Conservation (phyloP, 2,797 vertebrate genomes). For the Peromyscus melanophrys region DNA sequence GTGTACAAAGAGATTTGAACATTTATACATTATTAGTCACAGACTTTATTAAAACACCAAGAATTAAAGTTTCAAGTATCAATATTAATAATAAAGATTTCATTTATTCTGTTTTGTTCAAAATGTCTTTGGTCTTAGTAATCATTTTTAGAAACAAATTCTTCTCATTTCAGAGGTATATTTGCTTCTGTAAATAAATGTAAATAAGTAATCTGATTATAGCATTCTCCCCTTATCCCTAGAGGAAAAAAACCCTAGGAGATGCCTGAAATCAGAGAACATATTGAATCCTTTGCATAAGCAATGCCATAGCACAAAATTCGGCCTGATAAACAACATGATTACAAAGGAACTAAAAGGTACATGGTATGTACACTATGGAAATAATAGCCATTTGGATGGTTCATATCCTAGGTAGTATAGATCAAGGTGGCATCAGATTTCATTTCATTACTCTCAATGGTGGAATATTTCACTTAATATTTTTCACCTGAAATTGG, state of each 20-base stretch:
- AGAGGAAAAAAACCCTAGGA: neutral
- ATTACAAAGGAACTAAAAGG: neutral
- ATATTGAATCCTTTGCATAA: neutral
- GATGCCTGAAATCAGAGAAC: neutral
- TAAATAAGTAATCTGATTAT: neutral
- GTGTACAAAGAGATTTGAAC: neutral
- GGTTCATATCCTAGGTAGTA: neutral
- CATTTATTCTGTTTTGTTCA: conserved; percentile 20
- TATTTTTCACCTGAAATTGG: neutral
- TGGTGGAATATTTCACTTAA: neutral
- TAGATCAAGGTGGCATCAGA: neutral
- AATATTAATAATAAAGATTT: conserved; percentile 10
- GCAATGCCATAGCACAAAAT: neutral
- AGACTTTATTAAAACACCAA: neutral
- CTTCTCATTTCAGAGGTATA: neutral
- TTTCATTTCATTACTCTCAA: neutral
- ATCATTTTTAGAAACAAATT: neutral
- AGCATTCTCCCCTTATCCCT: neutral
- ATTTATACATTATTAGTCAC: conserved; percentile 7
- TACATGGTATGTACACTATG: neutral
- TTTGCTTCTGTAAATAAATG: neutral
- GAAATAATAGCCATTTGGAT: neutral
- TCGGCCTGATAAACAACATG: neutral
- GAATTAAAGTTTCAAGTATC: neutral
- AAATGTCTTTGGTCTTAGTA: neutral